Evolutionary conservation across 2,888 invertebrate species (phyloP).

Genomic region (Artemia sinica): DNA sequence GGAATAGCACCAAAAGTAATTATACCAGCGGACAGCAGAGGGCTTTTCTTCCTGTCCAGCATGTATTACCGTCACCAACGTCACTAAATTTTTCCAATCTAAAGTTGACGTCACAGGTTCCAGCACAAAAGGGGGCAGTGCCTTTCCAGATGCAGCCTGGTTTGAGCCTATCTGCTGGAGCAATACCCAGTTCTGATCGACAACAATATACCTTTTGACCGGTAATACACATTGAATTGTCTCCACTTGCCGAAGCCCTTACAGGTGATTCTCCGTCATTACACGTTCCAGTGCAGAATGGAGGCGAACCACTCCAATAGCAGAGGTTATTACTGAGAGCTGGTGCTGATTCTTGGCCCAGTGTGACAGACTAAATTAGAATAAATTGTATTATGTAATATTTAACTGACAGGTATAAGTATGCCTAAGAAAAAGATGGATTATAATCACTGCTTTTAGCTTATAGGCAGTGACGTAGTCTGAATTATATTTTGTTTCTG

Average conservation of each 20-base stretch:
- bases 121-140: not conserved
- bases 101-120: slow-evolving; percentile 3
- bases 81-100: not conserved
- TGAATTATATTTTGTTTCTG: no score
- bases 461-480: no score
- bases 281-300: not conserved
- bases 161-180: not conserved
- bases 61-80: not conserved
- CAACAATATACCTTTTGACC: slow-evolving; percentile 2
- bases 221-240: not conserved
- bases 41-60: slow-evolving; percentile 3
- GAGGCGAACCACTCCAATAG: not conserved
- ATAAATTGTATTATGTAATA: no score
- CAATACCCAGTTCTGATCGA: not conserved
- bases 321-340: not conserved
- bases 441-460: no score
- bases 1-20: no score
- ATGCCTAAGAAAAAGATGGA: no score
- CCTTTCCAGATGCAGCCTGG: slow-evolving; percentile 2
- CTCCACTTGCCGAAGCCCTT: not conserved
- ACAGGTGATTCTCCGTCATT: not conserved
- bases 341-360: not conserved
- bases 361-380: no score
- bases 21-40: not conserved
- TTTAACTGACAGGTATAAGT: no score